Percentiles rank a stretch among this genome's conserved stretches.
Evolutionary conservation across 1,140 invertebrate genomes (phyloP).

Genomic region (Armadillidium nasatum): DNA sequence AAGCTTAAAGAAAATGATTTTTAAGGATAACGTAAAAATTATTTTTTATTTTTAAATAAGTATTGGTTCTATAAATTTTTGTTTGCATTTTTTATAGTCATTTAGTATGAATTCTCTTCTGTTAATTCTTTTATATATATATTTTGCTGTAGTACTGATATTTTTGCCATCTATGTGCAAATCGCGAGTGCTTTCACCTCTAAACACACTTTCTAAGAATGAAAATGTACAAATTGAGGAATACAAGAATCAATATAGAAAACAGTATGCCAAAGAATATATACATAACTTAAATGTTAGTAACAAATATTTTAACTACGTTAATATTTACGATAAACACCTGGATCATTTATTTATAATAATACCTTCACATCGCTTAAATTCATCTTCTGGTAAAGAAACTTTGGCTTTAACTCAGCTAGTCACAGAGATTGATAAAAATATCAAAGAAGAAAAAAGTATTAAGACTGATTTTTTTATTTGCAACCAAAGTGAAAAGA

Average conservation of each 20-base stretch:
- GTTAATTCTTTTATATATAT: background rate
- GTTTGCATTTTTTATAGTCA: too few species aligned
- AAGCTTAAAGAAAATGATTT: too few species aligned
- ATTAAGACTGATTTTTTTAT: background rate
- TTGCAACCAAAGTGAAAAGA: background rate
- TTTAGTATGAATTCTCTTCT: background rate
- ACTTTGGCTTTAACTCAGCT: background rate
- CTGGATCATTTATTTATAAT: background rate
- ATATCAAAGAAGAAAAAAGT: background rate
- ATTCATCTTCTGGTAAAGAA: background rate
- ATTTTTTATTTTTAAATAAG: too few species aligned
- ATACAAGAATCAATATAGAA: background rate
- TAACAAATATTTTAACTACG: background rate
- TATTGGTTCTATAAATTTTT: too few species aligned
- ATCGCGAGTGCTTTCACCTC: background rate
- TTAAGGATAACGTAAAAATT: too few species aligned
- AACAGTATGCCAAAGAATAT: background rate
- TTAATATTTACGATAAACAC: background rate
- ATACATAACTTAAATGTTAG: background rate
- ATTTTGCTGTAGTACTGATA: background rate
- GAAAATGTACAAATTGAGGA: background rate
- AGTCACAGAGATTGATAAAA: background rate
- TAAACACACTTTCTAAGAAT: background rate
- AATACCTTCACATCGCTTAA: background rate
- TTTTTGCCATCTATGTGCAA: background rate